phyloP scores from a whole-genome alignment of 23 tunicate genomes.

The Ciona savignyi region DNA sequence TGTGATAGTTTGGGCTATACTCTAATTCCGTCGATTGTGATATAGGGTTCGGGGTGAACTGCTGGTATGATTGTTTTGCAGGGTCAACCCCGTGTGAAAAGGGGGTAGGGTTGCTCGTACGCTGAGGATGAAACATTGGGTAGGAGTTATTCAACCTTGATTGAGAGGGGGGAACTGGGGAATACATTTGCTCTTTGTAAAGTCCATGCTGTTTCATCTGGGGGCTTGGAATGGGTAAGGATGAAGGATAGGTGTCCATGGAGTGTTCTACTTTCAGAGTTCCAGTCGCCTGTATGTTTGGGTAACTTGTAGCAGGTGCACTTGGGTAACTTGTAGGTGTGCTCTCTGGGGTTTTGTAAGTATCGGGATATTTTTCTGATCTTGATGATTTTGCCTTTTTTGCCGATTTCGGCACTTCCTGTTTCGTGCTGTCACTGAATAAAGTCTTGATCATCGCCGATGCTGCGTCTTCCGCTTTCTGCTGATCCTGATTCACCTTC shows the following conservation, averaged over 20 bases:
- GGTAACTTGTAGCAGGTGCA: neutral
- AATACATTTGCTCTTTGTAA: no score
- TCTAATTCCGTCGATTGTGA: neutral
- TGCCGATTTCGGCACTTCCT: neutral
- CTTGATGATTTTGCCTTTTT: neutral
- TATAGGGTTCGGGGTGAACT: neutral
- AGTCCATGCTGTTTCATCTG: no score
- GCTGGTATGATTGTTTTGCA: neutral
- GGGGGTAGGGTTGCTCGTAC: neutral
- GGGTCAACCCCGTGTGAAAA: neutral
- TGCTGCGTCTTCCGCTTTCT: constrained; percentile 34
- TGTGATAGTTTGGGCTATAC: no score
- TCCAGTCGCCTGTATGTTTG: neutral
- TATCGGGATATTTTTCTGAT: neutral
- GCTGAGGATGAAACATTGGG: neutral
- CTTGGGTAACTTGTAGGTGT: neutral
- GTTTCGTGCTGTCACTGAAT: neutral
- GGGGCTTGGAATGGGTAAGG: no score
- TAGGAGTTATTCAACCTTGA: neutral
- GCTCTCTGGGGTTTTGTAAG: neutral
- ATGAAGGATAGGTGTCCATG: neutral
- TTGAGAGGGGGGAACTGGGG: no score
- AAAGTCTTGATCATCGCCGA: constrained; percentile 7
- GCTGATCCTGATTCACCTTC: constrained; percentile 1
- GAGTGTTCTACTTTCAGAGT: neutral